Conservation (phyloP, 2,113 vertebrate species). For the Thamnaconus septentrionalis region DNA sequence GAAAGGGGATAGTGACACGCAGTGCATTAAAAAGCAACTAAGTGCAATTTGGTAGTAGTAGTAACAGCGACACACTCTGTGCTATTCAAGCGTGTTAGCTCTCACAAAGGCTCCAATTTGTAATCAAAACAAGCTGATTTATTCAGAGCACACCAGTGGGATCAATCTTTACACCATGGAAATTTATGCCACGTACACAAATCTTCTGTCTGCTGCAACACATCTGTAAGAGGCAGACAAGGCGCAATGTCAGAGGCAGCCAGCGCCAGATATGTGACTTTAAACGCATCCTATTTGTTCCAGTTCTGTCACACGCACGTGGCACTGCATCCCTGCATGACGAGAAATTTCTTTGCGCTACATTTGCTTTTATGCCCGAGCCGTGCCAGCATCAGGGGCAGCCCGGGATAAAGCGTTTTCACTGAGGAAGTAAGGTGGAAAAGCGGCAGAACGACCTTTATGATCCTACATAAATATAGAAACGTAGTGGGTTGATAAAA, state of each 20-base stretch:
- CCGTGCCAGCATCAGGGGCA: constrained; percentile 48
- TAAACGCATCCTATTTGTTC: constrained; percentile 52
- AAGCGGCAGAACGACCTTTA: constrained; percentile 6
- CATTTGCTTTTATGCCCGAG: constrained; percentile 59
- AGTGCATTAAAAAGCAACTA: too few species aligned
- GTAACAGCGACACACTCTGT: not conserved
- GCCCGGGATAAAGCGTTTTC: constrained; percentile 46
- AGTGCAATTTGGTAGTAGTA: too few species aligned
- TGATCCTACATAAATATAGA: not conserved
- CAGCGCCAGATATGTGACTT: constrained; percentile 38
- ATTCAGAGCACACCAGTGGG: constrained; percentile 11
- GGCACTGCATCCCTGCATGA: constrained; percentile 40
- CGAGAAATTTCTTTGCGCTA: constrained; percentile 50
- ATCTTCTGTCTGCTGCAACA: constrained; percentile 26
- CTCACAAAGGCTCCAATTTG: constrained; percentile 8
- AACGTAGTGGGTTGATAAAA: too few species aligned
- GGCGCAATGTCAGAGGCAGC: constrained; percentile 24
- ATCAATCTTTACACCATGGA: constrained; percentile 22
- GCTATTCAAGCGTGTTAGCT: constrained; percentile 11
- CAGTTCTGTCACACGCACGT: constrained; percentile 37
- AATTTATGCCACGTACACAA: constrained; percentile 26
- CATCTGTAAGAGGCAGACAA: constrained; percentile 38
- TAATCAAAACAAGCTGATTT: constrained; percentile 27
- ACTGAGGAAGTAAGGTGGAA: constrained; percentile 41
- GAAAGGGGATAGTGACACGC: too few species aligned